Evolutionary conservation across 2,113 vertebrate species (phyloP).

Genomic region (Pomatorhinus ruficollis): DNA sequence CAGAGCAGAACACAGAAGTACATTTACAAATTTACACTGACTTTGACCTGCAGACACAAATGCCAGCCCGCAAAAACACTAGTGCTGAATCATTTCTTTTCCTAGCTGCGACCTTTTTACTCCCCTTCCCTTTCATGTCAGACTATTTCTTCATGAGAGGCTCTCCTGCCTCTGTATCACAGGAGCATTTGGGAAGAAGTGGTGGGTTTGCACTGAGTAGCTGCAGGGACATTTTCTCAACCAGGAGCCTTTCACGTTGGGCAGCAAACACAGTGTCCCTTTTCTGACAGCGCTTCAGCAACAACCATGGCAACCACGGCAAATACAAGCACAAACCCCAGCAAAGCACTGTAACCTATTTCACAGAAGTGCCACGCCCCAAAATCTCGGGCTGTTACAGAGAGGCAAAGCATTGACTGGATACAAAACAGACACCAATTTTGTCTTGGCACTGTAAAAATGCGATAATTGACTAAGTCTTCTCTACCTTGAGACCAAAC

Average conservation of each 20-base stretch:
- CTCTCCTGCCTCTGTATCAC: not conserved
- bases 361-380: not conserved
- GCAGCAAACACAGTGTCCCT: not conserved
- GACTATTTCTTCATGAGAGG: not conserved
- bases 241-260: not conserved
- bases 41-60: conserved; percentile 44
- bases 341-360: not conserved
- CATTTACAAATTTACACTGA: not conserved
- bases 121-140: not conserved
- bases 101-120: not conserved
- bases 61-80: not conserved
- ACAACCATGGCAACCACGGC: not conserved
- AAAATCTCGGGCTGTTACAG: not conserved
- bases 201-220: not conserved
- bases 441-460: not conserved
- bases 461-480: not conserved
- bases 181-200: not conserved
- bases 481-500: not conserved
- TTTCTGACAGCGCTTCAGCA: not conserved
- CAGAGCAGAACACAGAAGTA: not conserved
- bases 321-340: not conserved
- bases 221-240: not conserved
- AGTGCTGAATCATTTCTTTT: not conserved
- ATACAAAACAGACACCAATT: not conserved
- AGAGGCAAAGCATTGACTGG: not conserved